Evolutionary conservation across 2,113 vertebrate species (phyloP).

Genomic region (Anhinga rufa): DNA sequence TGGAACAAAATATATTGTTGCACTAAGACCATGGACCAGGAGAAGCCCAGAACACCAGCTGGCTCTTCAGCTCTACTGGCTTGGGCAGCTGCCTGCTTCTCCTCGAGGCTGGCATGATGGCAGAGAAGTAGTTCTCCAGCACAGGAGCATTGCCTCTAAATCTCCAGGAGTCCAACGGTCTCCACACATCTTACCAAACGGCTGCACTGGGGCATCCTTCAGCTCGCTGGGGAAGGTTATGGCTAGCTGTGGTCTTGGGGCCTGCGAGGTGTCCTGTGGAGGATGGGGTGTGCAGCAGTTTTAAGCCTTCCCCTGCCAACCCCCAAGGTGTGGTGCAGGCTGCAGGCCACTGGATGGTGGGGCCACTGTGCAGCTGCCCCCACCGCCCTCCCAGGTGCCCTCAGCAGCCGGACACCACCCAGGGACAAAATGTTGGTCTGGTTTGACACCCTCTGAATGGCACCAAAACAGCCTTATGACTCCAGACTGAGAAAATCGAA

Average conservation of each 20-base stretch:
- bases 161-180: neutral
- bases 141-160: neutral
- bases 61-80: neutral
- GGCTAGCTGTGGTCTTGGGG: neutral
- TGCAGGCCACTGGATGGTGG: accelerated
- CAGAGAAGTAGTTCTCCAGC: neutral
- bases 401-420: accelerated
- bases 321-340: accelerated
- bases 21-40: neutral
- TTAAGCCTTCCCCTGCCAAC: neutral
- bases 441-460: neutral
- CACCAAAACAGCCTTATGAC: neutral
- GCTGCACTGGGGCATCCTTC: accelerated
- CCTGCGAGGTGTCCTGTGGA: neutral
- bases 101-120: accelerated
- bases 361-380: accelerated
- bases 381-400: accelerated
- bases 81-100: neutral
- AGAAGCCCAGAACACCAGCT: neutral
- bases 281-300: accelerated
- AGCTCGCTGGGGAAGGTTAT: neutral
- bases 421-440: neutral
- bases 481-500: neutral
- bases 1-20: neutral
- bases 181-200: neutral